Evolutionary conservation across 2,113 vertebrate species (phyloP), one percentile per base, ranked within the genome.

Genomic region (Catharus fuscescens): DNA sequence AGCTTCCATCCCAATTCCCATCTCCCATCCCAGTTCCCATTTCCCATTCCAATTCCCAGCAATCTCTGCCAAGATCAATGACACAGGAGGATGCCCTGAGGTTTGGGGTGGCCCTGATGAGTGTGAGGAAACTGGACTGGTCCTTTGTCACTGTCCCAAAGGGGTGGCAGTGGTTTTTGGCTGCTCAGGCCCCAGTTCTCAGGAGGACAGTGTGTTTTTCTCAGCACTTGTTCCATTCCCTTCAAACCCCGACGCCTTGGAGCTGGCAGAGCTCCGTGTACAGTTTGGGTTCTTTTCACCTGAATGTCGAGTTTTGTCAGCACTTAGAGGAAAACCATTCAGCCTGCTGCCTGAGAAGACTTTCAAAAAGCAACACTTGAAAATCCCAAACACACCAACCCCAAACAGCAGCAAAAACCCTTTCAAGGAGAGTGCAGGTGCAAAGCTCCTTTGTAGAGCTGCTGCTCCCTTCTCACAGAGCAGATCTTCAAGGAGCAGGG

Each of bases 31-130:
- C 52, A 31, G 2, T 5, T 44, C 19, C 28, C 42, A 65, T 42
- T 15, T 15, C 15, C 44, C 32, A 48, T 14, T 17, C 16, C 16
- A 62, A 3, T 26, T 16, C 21, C 21, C 5, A 0, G 3, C n/a
- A n/a, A n/a, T n/a, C n/a, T n/a, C n/a, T n/a, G n/a, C n/a, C n/a
- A n/a, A n/a, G n/a, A n/a, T n/a, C n/a, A n/a, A n/a, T 28, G 36
- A 76, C 5, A 32, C 1, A 0, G 2, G 4, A 3, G 12, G 4
- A 0, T 34, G 45, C 7, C 36, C 20, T 1, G 2, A 48, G 56
- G 53, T 12, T 15, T 0, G 2, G 25, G 21, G 32, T n/a, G n/a
- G 20, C 59, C 9, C 24, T 8, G 40, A 28, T 2, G 80, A 14
- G 9, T 2, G 9, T 57, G 89, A 19, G 48, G 9, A 29, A 6